Percentiles rank a stretch among this genome's conserved stretches.
Conservation (phyloP, 2,888 invertebrate species). For the Cerastoderma edule region DNA sequence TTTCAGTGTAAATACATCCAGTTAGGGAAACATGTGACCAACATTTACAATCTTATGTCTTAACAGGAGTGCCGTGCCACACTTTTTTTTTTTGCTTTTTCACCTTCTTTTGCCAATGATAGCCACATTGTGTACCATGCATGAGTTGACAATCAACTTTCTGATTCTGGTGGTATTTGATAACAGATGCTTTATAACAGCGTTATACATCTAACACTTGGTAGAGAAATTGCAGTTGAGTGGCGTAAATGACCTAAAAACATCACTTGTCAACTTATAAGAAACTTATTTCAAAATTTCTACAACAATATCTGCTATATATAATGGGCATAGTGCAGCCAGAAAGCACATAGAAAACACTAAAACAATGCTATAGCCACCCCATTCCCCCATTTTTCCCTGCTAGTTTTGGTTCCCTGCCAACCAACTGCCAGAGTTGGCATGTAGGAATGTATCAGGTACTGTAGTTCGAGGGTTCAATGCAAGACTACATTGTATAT, state of each 20-base stretch:
- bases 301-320: background rate
- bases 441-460: constrained; percentile 1
- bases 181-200: too few species aligned
- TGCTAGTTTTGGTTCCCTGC: background rate
- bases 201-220: too few species aligned
- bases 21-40: too few species aligned
- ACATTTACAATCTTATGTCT: too few species aligned
- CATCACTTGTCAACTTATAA: background rate
- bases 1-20: too few species aligned
- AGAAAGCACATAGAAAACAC: background rate
- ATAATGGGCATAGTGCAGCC: background rate
- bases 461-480: background rate
- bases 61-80: too few species aligned
- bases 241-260: background rate
- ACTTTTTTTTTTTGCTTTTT: too few species aligned
- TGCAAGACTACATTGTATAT: background rate
- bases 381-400: background rate
- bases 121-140: too few species aligned
- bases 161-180: too few species aligned
- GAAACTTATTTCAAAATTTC: background rate
- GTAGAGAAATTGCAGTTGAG: background rate
- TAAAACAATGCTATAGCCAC: background rate
- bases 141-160: too few species aligned
- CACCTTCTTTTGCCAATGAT: too few species aligned
- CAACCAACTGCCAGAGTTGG: background rate